Evolutionary conservation across 2,113 vertebrate genomes (phyloP), one percentile per base, ranked within the genome.

Genomic region (Odocoileus hemionus): DNA sequence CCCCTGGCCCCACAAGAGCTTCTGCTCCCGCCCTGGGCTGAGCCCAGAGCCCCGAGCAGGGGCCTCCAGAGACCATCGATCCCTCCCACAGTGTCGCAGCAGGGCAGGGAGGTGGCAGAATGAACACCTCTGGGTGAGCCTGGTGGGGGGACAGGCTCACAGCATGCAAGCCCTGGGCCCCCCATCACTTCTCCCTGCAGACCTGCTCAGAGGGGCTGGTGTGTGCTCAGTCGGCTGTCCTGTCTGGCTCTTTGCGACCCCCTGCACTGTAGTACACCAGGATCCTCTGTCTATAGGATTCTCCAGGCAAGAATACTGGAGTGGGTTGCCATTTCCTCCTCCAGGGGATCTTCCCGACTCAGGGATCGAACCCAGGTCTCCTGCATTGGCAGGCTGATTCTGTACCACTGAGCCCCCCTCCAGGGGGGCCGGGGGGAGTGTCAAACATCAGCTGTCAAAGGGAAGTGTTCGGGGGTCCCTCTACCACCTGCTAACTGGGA

Each of bases 41-140:
- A 33, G 28, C 45, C 78, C 78, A 11, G 76, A 10, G 45, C 36
- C 57, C 50, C 0, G 10, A 47, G 47, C 9, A 43, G 64, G 12
- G 25, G 45, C 92, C 0, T 0, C 4, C 1, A 3, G 55, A 7
- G n/a, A 28, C 39, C 47, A 17, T 21, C 0, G 0, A 2, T 0
- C 12, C 61, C 13, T 15, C 15, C 7, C 1, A 1, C 21, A 0
- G 7, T 11, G 78, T 21, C 0, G 0, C 45, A 8, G 61, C 7
- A 13, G 55, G 23, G 52, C 3, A 36, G 23, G 43, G 30, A 12
- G 33, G 45, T 5, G 47, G 67, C 2, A 7, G 28, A 13, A 1
- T 54, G 23, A 25, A 43, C 23, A 10, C 12, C 47, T 14, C 0
- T 3, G n/a, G 19, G 74, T 33, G 43, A 36, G 23, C 5, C 15